Evolutionary conservation across 2,888 invertebrate genomes (phyloP).

Genomic region (Mantis religiosa): DNA sequence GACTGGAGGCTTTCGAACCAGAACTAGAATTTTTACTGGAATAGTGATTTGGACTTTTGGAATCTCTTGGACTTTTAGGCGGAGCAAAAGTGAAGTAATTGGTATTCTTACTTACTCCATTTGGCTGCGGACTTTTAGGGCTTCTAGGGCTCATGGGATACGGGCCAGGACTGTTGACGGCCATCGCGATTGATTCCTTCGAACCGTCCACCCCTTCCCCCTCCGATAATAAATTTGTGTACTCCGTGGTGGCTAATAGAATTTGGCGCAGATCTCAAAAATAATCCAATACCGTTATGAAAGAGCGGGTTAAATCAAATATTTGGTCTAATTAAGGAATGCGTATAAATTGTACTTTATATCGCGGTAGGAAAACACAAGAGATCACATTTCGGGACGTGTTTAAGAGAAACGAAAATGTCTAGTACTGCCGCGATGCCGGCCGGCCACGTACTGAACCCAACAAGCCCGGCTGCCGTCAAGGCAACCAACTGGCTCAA

Average conservation of each 20-base stretch:
- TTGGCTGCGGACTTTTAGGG: constrained; percentile 37
- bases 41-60: constrained; percentile 3
- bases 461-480: not conserved
- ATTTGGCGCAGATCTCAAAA: not conserved
- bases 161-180: constrained; percentile 56
- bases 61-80: not conserved
- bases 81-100: constrained; percentile 19
- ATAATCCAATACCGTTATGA: not conserved
- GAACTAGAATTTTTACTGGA: constrained; percentile 11
- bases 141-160: constrained; percentile 57
- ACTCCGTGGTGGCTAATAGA: not conserved
- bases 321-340: not conserved
- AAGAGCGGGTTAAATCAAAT: not conserved
- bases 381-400: not conserved
- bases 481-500: not conserved
- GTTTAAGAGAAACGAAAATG: not conserved
- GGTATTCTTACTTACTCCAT: not conserved
- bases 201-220: not conserved
- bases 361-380: not conserved
- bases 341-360: not conserved
- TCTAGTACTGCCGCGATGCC: constrained; percentile 1
- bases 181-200: constrained; percentile 42
- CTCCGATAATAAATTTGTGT: not conserved
- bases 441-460: not conserved
- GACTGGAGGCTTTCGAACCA: constrained; percentile 10